A percentile compares a stretch with the other conserved stretches of the same genome.
Conservation (phyloP, 2,113 vertebrate species). For the Gallinago media region DNA sequence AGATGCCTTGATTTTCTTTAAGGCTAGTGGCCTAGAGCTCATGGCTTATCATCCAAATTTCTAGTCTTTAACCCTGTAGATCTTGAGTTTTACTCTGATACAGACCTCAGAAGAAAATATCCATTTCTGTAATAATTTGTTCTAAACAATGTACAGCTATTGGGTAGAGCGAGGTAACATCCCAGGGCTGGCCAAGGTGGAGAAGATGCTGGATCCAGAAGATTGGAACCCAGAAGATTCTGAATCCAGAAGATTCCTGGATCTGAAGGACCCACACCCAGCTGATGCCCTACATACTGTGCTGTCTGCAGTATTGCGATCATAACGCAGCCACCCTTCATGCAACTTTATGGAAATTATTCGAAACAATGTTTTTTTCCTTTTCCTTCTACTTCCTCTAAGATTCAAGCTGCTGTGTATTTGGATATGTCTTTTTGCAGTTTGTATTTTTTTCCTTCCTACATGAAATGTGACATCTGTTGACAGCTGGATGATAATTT, state of each 20-base stretch:
- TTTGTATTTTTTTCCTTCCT: background rate
- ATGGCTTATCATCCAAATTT: background rate
- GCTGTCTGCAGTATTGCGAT: background rate
- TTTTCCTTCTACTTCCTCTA: background rate
- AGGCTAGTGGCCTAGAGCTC: background rate
- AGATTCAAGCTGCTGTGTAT: background rate
- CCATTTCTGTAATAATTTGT: background rate
- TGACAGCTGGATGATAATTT: slow-evolving; percentile 44
- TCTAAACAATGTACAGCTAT: background rate
- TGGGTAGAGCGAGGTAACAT: background rate
- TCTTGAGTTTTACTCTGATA: background rate
- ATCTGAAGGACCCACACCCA: background rate
- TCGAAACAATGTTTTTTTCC: background rate
- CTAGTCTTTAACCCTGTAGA: background rate
- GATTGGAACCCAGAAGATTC: too few species aligned
- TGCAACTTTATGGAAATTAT: background rate
- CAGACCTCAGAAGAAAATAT: background rate
- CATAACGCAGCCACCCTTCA: background rate
- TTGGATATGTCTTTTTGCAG: background rate
- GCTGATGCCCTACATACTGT: fast-evolving
- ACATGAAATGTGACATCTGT: slow-evolving; percentile 3
- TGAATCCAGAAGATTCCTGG: background rate
- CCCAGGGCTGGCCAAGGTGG: background rate
- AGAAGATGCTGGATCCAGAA: background rate
- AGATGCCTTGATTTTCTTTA: background rate